Conservation (phyloP, 2,797 vertebrate species). For the Zonotrichia albicollis region DNA sequence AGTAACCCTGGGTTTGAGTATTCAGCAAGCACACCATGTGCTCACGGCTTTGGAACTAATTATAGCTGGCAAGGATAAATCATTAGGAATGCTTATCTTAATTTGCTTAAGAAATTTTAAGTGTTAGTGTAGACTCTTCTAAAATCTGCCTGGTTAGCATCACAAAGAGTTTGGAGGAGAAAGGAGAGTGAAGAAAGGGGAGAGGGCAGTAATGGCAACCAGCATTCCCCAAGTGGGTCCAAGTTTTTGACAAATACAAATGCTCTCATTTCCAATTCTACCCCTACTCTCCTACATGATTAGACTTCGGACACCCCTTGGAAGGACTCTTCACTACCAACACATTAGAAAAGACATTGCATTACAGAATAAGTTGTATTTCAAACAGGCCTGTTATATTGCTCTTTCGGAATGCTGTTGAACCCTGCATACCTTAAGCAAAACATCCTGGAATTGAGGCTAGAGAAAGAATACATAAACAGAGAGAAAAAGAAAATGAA, state of each 20-base stretch:
- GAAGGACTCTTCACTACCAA: not conserved
- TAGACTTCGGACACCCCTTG: not conserved
- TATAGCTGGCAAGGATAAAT: not conserved
- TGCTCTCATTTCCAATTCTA: accelerated
- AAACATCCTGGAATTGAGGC: not conserved
- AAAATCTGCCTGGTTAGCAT: not conserved
- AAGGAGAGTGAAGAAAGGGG: not conserved
- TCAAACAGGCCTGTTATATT: not conserved
- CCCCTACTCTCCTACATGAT: not conserved
- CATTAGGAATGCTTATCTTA: not conserved
- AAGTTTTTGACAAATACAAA: not conserved
- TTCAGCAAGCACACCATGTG: not conserved
- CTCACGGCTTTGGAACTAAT: not conserved
- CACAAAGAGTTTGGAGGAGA: not conserved
- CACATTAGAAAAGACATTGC: not conserved
- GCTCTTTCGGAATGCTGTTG: not conserved
- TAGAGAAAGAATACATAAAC: not conserved
- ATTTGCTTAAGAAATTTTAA: not conserved
- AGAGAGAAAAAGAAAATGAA: not conserved
- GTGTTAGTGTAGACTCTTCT: not conserved
- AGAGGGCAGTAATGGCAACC: not conserved
- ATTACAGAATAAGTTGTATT: not conserved
- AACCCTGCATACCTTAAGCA: not conserved
- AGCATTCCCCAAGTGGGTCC: not conserved
- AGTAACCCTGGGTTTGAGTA: not conserved